phyloP scores from a whole-genome alignment of 2,888 invertebrate species.

The Cheilosia grossa region DNA sequence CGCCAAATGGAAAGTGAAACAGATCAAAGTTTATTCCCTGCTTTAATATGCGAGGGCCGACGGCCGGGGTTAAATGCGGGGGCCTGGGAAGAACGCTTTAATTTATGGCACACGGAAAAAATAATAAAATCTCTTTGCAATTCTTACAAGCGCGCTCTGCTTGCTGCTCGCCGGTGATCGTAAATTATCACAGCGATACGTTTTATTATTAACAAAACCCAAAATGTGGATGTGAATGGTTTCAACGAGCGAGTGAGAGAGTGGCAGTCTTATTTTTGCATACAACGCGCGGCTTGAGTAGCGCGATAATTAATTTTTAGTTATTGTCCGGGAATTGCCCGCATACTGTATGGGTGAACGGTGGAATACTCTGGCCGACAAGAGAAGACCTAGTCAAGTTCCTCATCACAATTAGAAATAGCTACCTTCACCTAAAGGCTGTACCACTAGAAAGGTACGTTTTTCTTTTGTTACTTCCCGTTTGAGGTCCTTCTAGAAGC shows the following conservation, averaged over 20 bases:
- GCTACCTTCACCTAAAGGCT: no score
- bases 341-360: background rate
- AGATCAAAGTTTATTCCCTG: conserved; percentile 54
- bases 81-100: conserved; percentile 50
- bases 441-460: no score
- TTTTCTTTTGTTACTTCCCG: no score
- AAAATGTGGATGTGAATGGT: conserved; percentile 16
- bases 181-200: conserved; percentile 62
- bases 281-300: conserved; percentile 32
- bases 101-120: conserved; percentile 69
- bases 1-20: conserved; percentile 57
- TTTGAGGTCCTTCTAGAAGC: no score
- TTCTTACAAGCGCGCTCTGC: conserved; percentile 42
- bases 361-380: conserved; percentile 33
- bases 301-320: conserved; percentile 43
- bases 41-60: conserved; percentile 32
- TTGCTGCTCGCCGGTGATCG: conserved; percentile 25
- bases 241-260: conserved; percentile 1
- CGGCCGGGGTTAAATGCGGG: conserved; percentile 44
- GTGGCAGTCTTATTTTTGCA: conserved; percentile 32
- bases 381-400: background rate
- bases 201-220: conserved; percentile 62
- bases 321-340: conserved; percentile 5
- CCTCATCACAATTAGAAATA: no score
- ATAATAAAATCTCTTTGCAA: conserved; percentile 64